Base-by-base conservation (phyloP, 2,888 invertebrate species). In the Oasisia sp. region DNA sequence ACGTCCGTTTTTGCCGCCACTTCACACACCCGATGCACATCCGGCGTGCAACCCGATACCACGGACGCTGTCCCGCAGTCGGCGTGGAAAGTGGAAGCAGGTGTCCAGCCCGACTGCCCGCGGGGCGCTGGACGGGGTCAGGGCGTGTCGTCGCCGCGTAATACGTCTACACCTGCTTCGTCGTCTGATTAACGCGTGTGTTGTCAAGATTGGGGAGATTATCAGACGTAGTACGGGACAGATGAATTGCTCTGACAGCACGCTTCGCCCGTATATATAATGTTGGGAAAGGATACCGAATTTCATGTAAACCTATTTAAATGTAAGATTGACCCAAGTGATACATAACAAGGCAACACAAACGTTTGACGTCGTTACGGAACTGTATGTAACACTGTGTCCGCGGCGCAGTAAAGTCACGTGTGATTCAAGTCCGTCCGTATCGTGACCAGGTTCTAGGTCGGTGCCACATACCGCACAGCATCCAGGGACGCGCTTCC, bases 1-100 rank as follows among this genome's bases (percentile, higher is more conserved):
- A 74, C 74, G 74, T 74, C 27, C 19, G 74, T 74, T 74, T 74
- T 74, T 74, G 74, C 74, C 74, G 74, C 74, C 74, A 74, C 74
- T 74, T 74, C 74, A 74, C 74, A 74, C 74, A n/a, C 19, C 74
- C 74, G 74, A 74, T 27, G n/a, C 74, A 74, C 74, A 74, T 74
- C 74, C 74, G 74, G 74, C 7, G 74, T 27, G 74, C 74, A 74
- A 74, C 74, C n/a, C 74, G 74, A 74, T 74, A 74, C 74, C 4
- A 74, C 74, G 74, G 74, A 74, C 74, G 74, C 74, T n/a, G n/a
- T 19, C 74, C 74, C n/a, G 74, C 27, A n/a, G 27, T n/a, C 5
- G 5, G 74, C 27, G n/a, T 0, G 27, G 74, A 74, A 74, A 74
- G 74, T 74, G 74, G 74, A n/a, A 74, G 27, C 74, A 74, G 74